Conservation (phyloP, 1,140 invertebrate genomes). For the Leptopilina boulardi region DNA sequence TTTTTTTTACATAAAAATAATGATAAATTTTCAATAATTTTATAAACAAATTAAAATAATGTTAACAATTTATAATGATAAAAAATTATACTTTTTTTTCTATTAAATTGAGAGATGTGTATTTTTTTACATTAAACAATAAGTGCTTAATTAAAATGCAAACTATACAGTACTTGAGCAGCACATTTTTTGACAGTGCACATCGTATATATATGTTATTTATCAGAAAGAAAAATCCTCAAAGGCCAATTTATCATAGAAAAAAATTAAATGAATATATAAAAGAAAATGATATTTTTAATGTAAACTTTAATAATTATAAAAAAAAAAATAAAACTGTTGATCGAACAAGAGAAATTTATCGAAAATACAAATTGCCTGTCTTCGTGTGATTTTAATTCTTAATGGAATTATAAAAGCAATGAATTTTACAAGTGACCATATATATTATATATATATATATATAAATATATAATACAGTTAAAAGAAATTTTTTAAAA, state of each 20-base stretch:
- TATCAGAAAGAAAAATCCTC: neutral
- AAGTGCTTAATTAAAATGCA: slow-evolving; percentile 10
- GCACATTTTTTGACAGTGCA: slow-evolving; percentile 16
- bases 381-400: slow-evolving; percentile 33
- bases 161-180: neutral
- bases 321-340: neutral
- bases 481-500: slow-evolving; percentile 51
- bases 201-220: neutral
- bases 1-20: too few relatives aligned
- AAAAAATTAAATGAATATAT: neutral
- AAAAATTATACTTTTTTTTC: neutral
- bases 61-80: neutral
- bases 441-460: too few relatives aligned
- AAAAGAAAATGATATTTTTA: slow-evolving; percentile 3
- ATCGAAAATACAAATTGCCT: slow-evolving; percentile 31
- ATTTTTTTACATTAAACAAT: slow-evolving; percentile 7
- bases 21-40: too few relatives aligned
- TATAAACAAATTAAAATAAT: neutral
- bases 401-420: slow-evolving; percentile 37
- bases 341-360: slow-evolving; percentile 45
- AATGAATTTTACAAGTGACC: slow-evolving; percentile 62
- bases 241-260: neutral
- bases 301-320: neutral
- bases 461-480: too few relatives aligned
- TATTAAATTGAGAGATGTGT: neutral